Conservation (phyloP, 2,797 vertebrate genomes). For the Microchirus variegatus region DNA sequence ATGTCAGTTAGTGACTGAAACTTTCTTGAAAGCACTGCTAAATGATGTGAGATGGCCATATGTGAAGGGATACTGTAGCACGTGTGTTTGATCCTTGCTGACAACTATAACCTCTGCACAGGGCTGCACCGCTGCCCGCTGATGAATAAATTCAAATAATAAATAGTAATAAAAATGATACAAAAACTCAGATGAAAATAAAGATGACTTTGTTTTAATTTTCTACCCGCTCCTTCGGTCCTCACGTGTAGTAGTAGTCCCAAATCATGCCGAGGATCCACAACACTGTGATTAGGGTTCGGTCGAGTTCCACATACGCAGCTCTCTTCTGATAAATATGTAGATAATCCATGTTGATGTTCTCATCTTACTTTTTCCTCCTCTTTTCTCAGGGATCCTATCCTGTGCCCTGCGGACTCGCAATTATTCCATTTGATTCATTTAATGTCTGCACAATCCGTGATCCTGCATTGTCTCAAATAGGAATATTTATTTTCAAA, state of each 20-base stretch:
- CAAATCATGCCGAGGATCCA: constrained; percentile 60
- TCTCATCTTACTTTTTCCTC: constrained; percentile 40
- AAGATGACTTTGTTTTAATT: constrained; percentile 65
- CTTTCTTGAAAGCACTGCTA: constrained; percentile 14
- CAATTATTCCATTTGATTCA: constrained; percentile 49
- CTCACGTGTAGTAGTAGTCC: constrained; percentile 62
- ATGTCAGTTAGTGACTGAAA: constrained; percentile 9
- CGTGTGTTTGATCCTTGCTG: neutral
- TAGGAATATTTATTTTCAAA: constrained; percentile 51
- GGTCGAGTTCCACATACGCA: constrained; percentile 50
- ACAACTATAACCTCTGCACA: constrained; percentile 20
- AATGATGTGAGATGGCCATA: constrained; percentile 22
- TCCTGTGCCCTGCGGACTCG: constrained; percentile 35
- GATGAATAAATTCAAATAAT: constrained; percentile 71
- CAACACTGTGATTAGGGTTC: constrained; percentile 61
- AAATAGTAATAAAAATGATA: constrained; percentile 79
- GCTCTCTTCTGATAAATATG: constrained; percentile 53
- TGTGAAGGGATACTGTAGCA: constrained; percentile 17
- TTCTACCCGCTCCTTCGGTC: constrained; percentile 62
- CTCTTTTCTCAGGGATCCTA: constrained; percentile 33
- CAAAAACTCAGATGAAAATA: constrained; percentile 72
- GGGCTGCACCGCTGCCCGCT: constrained; percentile 42
- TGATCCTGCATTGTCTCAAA: constrained; percentile 44
- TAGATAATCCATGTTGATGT: constrained; percentile 60
- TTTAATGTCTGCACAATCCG: constrained; percentile 35